Evolutionary conservation across 2,113 vertebrate genomes (phyloP).

Genomic region (Psilopogon haemacephalus): DNA sequence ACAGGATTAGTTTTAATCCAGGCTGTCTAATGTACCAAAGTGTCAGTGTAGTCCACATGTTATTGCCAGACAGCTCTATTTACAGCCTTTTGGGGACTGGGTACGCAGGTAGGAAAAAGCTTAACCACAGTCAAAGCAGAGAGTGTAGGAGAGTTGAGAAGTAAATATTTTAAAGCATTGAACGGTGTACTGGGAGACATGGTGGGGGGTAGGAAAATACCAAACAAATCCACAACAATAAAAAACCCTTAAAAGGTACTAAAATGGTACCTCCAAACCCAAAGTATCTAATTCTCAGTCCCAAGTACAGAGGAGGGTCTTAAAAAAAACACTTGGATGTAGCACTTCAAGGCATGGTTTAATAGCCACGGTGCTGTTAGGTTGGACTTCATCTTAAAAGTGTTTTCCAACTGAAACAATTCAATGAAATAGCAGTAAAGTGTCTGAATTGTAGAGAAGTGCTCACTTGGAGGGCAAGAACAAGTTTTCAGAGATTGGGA

Average conservation of each 20-base stretch:
- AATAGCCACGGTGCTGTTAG: no score
- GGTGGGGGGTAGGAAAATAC: background rate
- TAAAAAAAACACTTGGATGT: no score
- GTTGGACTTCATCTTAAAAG: no score
- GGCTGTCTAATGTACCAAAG: constrained; percentile 14
- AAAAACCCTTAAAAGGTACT: background rate
- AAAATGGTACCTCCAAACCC: background rate
- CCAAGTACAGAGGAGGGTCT: background rate
- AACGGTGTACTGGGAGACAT: background rate
- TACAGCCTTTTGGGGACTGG: background rate
- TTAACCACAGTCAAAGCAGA: background rate
- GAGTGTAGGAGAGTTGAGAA: background rate
- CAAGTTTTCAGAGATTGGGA: background rate
- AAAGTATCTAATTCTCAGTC: background rate
- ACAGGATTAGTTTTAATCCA: constrained; percentile 59
- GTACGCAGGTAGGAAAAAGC: background rate
- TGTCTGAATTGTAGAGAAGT: background rate
- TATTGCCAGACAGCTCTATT: constrained; percentile 15
- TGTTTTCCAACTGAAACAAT: no score
- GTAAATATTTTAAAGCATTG: background rate
- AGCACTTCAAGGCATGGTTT: no score
- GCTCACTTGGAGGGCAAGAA: background rate
- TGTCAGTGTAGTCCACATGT: background rate
- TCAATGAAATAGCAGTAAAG: background rate
- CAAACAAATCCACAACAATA: no score